A percentile compares a stretch with the other conserved stretches of the same genome.
These are phyloP conservation scores for Ondatra zibethicus DNA, from an alignment of 2,113 vertebrate genomes.

Conservation along the genomic window DNA sequence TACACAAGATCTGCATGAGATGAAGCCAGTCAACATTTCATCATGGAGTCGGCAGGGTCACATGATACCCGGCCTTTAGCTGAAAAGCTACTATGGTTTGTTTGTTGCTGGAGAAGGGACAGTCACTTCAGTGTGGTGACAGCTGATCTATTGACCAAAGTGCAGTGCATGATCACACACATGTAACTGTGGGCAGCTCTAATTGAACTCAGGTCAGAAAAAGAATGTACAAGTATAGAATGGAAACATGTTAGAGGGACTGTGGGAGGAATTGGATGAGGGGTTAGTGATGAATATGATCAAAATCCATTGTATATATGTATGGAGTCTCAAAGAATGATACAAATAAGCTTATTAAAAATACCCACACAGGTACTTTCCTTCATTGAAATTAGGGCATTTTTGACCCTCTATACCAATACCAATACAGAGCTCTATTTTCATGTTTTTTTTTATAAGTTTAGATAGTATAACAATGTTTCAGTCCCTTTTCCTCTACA, in stretches of 20 bases:
- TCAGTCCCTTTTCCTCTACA: background rate
- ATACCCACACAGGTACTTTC: background rate
- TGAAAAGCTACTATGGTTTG: too few species aligned
- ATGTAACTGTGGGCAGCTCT: background rate
- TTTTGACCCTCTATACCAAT: background rate
- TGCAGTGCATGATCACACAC: too few species aligned
- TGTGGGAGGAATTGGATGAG: background rate
- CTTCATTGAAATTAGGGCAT: background rate
- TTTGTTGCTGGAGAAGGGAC: background rate
- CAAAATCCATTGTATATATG: background rate
- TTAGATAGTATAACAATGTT: background rate
- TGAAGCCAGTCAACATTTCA: background rate
- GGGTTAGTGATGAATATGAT: rapidly evolving
- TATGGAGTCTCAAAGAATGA: background rate
- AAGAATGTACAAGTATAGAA: too few species aligned
- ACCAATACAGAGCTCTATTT: background rate
- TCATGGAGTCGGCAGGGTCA: background rate
- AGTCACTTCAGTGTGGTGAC: background rate
- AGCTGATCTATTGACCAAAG: too few species aligned
- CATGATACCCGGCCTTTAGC: background rate
- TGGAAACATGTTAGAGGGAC: too few species aligned
- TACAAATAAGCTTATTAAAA: background rate
- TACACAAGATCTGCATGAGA: background rate
- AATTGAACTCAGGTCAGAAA: background rate
- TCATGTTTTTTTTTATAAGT: background rate